Evolutionary conservation across 2,888 invertebrate species (phyloP).

Genomic region (Lysandra bellargus): DNA sequence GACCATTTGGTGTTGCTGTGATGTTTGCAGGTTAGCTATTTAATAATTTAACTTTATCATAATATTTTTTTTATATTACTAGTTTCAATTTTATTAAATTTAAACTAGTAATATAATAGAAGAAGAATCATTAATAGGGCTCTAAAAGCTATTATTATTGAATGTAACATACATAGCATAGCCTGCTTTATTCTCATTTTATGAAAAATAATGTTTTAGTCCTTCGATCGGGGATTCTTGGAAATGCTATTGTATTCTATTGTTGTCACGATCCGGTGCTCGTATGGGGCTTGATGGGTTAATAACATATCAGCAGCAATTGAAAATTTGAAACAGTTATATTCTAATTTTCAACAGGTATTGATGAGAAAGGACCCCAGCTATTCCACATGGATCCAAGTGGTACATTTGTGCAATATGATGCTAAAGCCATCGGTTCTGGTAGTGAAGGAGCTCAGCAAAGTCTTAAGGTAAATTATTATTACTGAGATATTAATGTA

Average conservation of each 20-base stretch:
- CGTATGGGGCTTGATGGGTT: no score
- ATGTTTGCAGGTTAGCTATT: conserved; percentile 89
- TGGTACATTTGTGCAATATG: conserved; percentile 98
- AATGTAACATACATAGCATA: neutral
- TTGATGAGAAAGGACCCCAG: conserved; percentile 96
- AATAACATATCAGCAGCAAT: neutral
- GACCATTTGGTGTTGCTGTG: conserved; percentile 99
- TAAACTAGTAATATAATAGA: no score
- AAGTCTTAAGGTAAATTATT: conserved; percentile 81
- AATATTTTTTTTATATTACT: no score
- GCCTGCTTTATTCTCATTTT: no score
- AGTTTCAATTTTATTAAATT: no score
- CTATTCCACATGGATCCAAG: conserved; percentile 99
- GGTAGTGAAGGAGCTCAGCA: conserved; percentile 99
- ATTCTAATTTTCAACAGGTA: conserved; percentile 55
- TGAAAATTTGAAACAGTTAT: neutral
- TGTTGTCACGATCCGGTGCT: no score
- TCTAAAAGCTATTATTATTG: neutral
- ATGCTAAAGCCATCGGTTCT: conserved; percentile 99
- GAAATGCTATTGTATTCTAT: no score
- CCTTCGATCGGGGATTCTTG: no score
- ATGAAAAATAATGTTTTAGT: no score
- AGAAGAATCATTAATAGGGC: no score
- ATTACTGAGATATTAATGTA: no score
- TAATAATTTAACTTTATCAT: neutral